Conservation (phyloP, 2,797 vertebrate species). For the Neopelma chrysocephalum region DNA sequence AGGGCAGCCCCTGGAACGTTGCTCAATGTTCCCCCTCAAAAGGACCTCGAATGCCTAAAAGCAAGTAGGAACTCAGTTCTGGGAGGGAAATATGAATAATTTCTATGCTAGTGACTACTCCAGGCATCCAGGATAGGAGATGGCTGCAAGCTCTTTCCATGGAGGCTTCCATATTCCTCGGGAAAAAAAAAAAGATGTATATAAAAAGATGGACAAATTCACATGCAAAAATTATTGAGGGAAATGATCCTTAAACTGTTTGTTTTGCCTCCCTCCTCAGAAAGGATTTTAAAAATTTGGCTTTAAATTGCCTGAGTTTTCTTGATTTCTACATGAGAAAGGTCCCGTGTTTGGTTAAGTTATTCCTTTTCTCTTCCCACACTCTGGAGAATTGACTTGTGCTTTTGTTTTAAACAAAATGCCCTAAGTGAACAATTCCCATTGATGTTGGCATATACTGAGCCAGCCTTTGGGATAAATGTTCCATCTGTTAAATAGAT, state of each 20-base stretch:
- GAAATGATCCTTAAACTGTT: background rate
- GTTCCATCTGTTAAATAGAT: background rate
- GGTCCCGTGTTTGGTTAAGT: background rate
- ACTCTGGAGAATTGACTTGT: background rate
- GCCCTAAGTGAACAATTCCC: background rate
- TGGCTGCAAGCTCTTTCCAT: background rate
- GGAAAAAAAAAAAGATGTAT: background rate
- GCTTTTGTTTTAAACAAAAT: background rate
- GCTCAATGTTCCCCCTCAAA: background rate
- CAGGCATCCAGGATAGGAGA: background rate
- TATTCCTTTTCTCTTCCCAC: background rate
- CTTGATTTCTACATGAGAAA: background rate
- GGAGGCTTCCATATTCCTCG: background rate
- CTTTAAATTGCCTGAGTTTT: background rate
- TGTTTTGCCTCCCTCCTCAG: background rate
- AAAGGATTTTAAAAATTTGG: background rate
- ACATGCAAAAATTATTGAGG: background rate
- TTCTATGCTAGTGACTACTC: background rate
- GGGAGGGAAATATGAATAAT: background rate
- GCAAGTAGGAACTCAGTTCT: background rate
- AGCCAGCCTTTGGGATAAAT: background rate
- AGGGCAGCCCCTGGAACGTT: background rate
- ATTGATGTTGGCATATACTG: accelerated
- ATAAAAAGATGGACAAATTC: background rate
- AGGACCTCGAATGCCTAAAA: background rate